Evolutionary conservation across 2,888 invertebrate genomes (phyloP), one percentile per base, ranked within the genome.

Genomic region (Caenorhabditis sp.): DNA sequence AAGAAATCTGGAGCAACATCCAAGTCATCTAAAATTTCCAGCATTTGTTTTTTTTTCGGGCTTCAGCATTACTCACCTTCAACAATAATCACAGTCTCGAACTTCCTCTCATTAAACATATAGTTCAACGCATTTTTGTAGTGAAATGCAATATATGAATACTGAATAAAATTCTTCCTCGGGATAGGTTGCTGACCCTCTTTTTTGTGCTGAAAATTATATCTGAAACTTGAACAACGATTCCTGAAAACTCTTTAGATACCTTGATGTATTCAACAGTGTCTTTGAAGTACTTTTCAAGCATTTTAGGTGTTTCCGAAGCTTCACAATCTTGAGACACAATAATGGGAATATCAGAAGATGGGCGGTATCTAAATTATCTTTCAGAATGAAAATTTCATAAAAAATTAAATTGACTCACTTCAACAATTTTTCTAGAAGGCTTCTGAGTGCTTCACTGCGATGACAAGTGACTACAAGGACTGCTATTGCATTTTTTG

Each of bases 1-100:
- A 93, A 99, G 90, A 99, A 96, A 89, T 99, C 99, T 31, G 94
- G 93, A 0, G 97, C 92, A 77, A 99, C 91, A 89, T 97, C 96
- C 84, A 99, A 90, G 89, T 99, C 99, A 91, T 99, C 99, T 94
- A n/a, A n/a, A n/a, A n/a, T n/a, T n/a, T n/a, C n/a, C n/a, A n/a
- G n/a, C n/a, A n/a, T n/a, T 7, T 31, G 31, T 56, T 14, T 56
- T 56, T 31, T 4, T 31, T 4, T 25, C 17, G 23, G 10, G 21
- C 23, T 52, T n/a, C 52, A 4, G 7, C 2, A 23, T 52, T 50
- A 12, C 63, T 86, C 87, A 94, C 94, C 95, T 92, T 99, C 99
- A 23, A 97, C 95, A 84, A 99, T 93, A 81, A 99, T 94, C 38
- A 93, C 94, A 70, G 93, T 93, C 63, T 93, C 92, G 88, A 93